Base-by-base conservation (phyloP, 2,888 invertebrate genomes). In the Cylloceria caligata region DNA sequence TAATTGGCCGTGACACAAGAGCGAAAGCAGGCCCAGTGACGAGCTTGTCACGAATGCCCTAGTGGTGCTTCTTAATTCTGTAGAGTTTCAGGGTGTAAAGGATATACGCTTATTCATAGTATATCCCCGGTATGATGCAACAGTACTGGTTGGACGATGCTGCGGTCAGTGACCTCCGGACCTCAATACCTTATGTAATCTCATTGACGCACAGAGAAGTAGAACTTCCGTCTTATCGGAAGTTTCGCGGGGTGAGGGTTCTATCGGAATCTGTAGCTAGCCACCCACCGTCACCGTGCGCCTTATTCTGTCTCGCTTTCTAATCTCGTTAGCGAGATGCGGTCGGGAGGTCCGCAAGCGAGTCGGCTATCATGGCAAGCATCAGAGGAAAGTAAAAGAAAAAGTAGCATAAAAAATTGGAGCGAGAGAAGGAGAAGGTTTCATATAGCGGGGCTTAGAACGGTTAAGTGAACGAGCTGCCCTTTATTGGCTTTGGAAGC, bases 401-500 rank as follows among this genome's bases (percentile, higher is more conserved):
- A 49, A 80, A 74, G 55, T 67, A 19, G 45, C 39, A 27, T 9
- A 68, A 65, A 30, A 47, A 49, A 45, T 49, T 71, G 62, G 71
- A 60, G 55, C 57, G 24, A 52, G 71, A 74, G 69, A 60, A 52
- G 36, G 62, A 49, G 60, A 74, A 64, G 80, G 83, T 85, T 85
- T 81, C 60, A 55, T 34, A 19, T 72, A 79, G 73, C 64, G 69
- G 64, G 76, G 87, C 86, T 87, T 84, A 85, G 74, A 75, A 80
- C 74, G 84, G 85, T 86, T 88, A 86, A 89, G 86, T 85, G 84
- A 85, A 83, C 78, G 81, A 81, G 78, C 83, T 85, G 69, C n/a
- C 69, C 79, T 84, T 89, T 90, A 90, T 90, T 90, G 90, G 90
- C 88, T 90, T 90, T 87, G 83, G 90, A 89, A 90, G 87, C 89